Base-by-base conservation (phyloP, 2,113 vertebrate genomes). In the Poeciliopsis turrubarensis region DNA sequence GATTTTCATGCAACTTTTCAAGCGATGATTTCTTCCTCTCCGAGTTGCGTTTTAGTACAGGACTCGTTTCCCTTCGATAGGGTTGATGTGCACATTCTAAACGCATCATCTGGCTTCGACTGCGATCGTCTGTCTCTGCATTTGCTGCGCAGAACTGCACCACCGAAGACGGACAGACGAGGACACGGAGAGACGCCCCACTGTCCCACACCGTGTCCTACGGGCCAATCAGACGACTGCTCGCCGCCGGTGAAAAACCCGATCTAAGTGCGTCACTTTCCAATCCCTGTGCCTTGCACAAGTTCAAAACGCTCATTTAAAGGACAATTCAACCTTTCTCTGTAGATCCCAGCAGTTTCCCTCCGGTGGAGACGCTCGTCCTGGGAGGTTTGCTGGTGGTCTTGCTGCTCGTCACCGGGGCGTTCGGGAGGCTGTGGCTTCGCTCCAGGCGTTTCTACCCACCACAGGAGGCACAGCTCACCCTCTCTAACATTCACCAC, bases 371-470 rank as follows among this genome's bases (percentile, higher is more conserved):
- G 89, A 95, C 92, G 0, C 88, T 92, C 63, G 85, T 94, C 70
- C 86, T 94, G 0, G 92, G 80, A 30, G 93, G 91, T 32, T 72
- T 95, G 64, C 88, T 95, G 79, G 63, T 92, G 6, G 70, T 93
- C 77, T 66, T 94, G 77, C 86, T 95, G 83, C 83, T 95, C 54
- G 29, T 94, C 78, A 92, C 90, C 3, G 93, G 86, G 37, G 86
- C 93, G 63, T 94, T 93, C 39, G 92, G 93, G 72, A 92, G 92
- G 70, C 87, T 96, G 85, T 94, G 94, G 93, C 80, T 94, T 62
- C 91, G 89, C 34, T 93, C 93, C 71, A 93, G 91, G 67, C 91
- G 89, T 26, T 81, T 93, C 78, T 95, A 95, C 71, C 92, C 93
- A 5, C 72, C 93, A 4, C 83, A 63, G 15, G 92, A 95, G 73